A percentile compares a stretch with the other conserved stretches of the same genome.
phyloP scores from a whole-genome alignment of 2,888 invertebrate species.

The Drosophila meridionalis region DNA sequence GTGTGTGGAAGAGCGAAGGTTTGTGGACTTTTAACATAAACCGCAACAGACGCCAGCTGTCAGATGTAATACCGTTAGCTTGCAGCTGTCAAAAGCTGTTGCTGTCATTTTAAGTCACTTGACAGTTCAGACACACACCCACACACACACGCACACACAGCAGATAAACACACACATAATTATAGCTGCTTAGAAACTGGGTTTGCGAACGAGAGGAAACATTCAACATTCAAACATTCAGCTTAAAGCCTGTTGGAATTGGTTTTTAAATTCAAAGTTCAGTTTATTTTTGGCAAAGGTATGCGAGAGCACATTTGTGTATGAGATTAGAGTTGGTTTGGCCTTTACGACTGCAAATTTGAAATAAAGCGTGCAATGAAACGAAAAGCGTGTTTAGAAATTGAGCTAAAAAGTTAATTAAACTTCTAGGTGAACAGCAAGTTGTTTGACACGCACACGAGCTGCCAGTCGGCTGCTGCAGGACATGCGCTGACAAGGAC shows the following conservation, averaged over 20 bases:
- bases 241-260: background rate
- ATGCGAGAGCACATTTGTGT: constrained; percentile 10
- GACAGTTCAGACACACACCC: constrained; percentile 52
- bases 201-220: background rate
- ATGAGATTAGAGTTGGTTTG: constrained; percentile 22
- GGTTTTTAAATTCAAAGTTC: constrained; percentile 14
- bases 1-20: background rate
- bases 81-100: constrained; percentile 74
- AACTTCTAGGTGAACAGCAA: constrained; percentile 56
- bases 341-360: constrained; percentile 20
- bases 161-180: constrained; percentile 21
- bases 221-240: background rate
- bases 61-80: constrained; percentile 71
- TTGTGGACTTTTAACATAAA: constrained; percentile 65
- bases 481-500: constrained; percentile 73
- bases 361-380: constrained; percentile 17
- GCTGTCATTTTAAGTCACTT: constrained; percentile 74
- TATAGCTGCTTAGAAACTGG: constrained; percentile 7
- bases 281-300: background rate
- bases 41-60: constrained; percentile 76
- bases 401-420: constrained; percentile 72
- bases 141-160: constrained; percentile 19
- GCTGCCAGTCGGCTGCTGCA: constrained; percentile 42
- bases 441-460: constrained; percentile 44
- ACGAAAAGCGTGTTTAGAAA: constrained; percentile 56